Evolutionary conservation across 2,797 vertebrate genomes (phyloP), one percentile per base, ranked within the genome.

Genomic region (Coregonus ussuriensis): DNA sequence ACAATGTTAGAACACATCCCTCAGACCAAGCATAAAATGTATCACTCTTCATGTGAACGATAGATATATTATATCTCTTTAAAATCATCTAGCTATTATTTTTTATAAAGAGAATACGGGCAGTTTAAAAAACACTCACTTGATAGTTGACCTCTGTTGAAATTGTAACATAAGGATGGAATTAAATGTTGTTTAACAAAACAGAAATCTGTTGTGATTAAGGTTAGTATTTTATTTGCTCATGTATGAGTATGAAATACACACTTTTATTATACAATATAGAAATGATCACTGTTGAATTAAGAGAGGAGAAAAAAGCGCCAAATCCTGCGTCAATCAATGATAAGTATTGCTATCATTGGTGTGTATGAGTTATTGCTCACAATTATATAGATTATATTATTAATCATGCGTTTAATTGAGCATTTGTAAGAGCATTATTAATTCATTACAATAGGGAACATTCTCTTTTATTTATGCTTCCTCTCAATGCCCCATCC

Each of bases 391-490:
- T 91, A 91, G 92, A 93, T 94, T 91, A 93, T 91, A 85, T 87
- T 89, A 91, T 93, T 91, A 93, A 92, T 89, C 91, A 91, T 93
- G 91, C 91, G 86, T 93, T 93, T 94, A 94, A 94, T 94, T 94
- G 92, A 90, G 89, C 90, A 90, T 93, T 93, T 92, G 91, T 90
- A 88, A 90, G 86, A 88, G 87, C 91, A 91, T 93, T 93, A 94
- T 94, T 94, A 92, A 94, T 93, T 90, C 86, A 93, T 86, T 92
- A 91, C 88, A 88, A 88, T 82, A 75, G 91, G 90, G 92, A 92
- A 91, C 91, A 86, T 90, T 88, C 90, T 91, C 87, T 89, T 91
- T 92, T 91, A 92, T 91, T 91, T 93, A 88, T 92, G 62, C 59
- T 68, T 52, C 65, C 54, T 72, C 41, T 47, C 9, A 47, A 47